phyloP scores from a whole-genome alignment of 2,113 vertebrate species.

The Terrapene triunguis region DNA sequence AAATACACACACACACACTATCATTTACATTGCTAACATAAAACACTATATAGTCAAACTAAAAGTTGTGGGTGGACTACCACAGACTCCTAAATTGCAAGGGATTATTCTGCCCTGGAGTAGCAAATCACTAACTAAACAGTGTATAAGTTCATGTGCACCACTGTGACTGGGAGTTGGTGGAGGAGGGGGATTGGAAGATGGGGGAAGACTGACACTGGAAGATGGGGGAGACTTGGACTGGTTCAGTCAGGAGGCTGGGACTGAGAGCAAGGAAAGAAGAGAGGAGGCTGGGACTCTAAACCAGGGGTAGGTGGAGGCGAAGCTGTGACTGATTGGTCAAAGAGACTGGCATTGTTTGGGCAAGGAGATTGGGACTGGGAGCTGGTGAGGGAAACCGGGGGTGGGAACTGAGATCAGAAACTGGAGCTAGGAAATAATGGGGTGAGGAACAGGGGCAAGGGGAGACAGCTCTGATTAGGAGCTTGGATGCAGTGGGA shows the following conservation, averaged over 20 bases:
- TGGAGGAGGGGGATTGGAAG: neutral
- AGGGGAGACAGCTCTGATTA: neutral
- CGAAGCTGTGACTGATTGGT: neutral
- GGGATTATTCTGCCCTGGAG: too few species aligned
- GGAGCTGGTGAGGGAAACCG: neutral
- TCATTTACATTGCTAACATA: too few species aligned
- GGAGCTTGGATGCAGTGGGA: neutral
- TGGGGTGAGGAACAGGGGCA: accelerated
- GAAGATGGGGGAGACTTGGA: neutral
- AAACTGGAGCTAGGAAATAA: neutral
- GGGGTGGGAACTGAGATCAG: neutral
- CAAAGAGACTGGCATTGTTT: neutral
- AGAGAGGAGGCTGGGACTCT: neutral
- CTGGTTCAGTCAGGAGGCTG: neutral
- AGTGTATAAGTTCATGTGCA: too few species aligned
- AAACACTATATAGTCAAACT: too few species aligned
- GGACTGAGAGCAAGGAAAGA: neutral
- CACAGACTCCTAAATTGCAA: too few species aligned
- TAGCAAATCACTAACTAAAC: too few species aligned
- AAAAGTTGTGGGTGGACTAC: too few species aligned
- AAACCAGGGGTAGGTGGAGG: neutral
- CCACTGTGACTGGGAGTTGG: neutral
- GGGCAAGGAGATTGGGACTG: neutral
- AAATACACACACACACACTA: too few species aligned
- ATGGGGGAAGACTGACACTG: neutral